Evolutionary conservation across 1,140 invertebrate species (phyloP), one percentile per base, ranked within the genome.

Genomic region (Eurytemora carolleeae): DNA sequence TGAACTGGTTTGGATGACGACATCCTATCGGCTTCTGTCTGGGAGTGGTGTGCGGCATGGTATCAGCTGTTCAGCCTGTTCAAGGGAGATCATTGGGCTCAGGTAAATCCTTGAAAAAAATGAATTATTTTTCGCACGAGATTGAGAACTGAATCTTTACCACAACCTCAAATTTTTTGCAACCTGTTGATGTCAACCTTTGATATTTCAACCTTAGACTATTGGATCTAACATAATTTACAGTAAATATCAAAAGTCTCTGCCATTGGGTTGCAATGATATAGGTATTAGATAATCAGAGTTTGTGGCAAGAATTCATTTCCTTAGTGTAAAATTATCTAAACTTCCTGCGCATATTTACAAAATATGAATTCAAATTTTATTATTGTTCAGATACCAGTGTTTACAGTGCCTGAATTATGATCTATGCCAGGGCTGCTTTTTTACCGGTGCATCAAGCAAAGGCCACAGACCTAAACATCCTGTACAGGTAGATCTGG

Each of bases 361-460:
- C 23, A 24, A 18, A 17, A 20, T 63, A 67, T 55, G 65, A 23
- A 65, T 63, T 65, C 66, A 68, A 44, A 66, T 75, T 77, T 64
- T 3, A 3, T 57, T 59, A 3, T 25, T 25, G 18, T 59, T 59
- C 21, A 59, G 58, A 31, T 87, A 87, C 70, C 78, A 80, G 26
- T 87, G 85, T 71, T 69, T 86, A 63, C 77, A 78, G 65, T 86
- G 84, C 68, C 78, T 85, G 64, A 80, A 80, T 64, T 85, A 83
- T 71, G 81, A 87, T 72, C 77, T 85, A 63, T 87, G 85, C 69
- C 85, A 87, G 69, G 78, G 78, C 31, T 87, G 85, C 70, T 87
- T 87, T 71, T 82, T 86, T 69, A 76, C 78, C 66, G 83, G 82
- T n/a, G 75, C 78, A 67, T 77, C 73, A 61, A 78, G 78, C 3